Percentiles rank a stretch among this genome's conserved stretches.
Evolutionary conservation across 2,797 vertebrate genomes (phyloP).

Genomic region (Oreortyx pictus): DNA sequence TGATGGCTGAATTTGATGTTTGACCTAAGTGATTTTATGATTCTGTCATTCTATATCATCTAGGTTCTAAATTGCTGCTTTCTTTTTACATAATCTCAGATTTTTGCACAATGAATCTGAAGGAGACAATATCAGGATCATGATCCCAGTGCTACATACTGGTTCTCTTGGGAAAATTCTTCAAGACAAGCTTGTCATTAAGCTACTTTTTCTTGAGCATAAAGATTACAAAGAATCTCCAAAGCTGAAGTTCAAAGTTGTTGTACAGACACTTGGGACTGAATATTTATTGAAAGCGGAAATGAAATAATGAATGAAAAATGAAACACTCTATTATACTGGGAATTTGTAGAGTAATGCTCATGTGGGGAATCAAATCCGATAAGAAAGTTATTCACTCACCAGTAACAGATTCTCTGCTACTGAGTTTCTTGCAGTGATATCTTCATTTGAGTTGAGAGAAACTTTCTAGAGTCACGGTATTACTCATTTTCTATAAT

Average conservation of each 20-base stretch:
- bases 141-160: neutral
- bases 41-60: neutral
- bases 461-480: neutral
- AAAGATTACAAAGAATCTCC: neutral
- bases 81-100: neutral
- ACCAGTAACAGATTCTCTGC: neutral
- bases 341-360: neutral
- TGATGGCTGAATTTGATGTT: neutral
- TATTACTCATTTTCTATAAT: neutral
- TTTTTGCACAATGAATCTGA: neutral
- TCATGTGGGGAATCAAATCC: neutral
- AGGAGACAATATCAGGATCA: neutral
- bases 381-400: neutral
- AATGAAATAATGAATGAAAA: neutral
- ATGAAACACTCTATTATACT: neutral
- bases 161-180: neutral
- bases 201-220: neutral
- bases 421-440: neutral
- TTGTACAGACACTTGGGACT: neutral
- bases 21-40: neutral
- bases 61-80: neutral
- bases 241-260: neutral
- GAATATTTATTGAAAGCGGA: neutral
- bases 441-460: neutral
- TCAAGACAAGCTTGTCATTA: neutral